Percentiles rank a stretch among this genome's conserved stretches.
These are phyloP conservation scores for Allobates femoralis DNA, from an alignment of 2,797 vertebrate species.

Conservation along the genomic window DNA sequence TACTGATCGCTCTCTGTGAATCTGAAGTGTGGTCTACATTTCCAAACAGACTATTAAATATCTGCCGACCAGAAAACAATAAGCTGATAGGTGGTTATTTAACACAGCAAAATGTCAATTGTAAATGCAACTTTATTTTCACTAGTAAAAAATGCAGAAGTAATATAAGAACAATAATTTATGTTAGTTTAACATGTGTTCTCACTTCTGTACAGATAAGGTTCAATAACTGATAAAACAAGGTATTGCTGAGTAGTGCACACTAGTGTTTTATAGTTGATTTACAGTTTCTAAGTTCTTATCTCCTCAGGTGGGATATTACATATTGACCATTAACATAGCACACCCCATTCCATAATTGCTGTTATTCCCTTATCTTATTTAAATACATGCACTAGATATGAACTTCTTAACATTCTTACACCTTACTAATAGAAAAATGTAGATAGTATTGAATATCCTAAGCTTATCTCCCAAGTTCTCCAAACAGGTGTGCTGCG, in stretches of 20 bases:
- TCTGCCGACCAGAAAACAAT: too few species aligned
- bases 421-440: conserved; percentile 77
- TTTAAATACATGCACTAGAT: conserved; percentile 77
- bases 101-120: too few species aligned
- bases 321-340: conserved; percentile 72
- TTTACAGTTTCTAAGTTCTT: conserved; percentile 76
- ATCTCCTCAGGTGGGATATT: conserved; percentile 78
- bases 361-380: conserved; percentile 78
- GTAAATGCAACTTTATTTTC: neutral
- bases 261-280: conserved; percentile 67
- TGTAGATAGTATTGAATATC: conserved; percentile 66
- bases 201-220: conserved; percentile 56
- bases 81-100: too few species aligned
- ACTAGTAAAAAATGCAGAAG: neutral
- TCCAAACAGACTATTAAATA: too few species aligned
- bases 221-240: conserved; percentile 59
- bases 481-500: conserved; percentile 72
- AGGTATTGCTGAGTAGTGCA: conserved; percentile 49
- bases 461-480: conserved; percentile 67
- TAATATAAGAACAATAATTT: conserved; percentile 59
- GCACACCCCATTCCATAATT: conserved; percentile 78
- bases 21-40: too few species aligned
- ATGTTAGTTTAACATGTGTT: conserved; percentile 61
- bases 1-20: too few species aligned
- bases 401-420: conserved; percentile 71